These are phyloP conservation scores for Corydoras sp. DNA, from an alignment of 2,113 vertebrate genomes.

Conservation along the genomic window DNA sequence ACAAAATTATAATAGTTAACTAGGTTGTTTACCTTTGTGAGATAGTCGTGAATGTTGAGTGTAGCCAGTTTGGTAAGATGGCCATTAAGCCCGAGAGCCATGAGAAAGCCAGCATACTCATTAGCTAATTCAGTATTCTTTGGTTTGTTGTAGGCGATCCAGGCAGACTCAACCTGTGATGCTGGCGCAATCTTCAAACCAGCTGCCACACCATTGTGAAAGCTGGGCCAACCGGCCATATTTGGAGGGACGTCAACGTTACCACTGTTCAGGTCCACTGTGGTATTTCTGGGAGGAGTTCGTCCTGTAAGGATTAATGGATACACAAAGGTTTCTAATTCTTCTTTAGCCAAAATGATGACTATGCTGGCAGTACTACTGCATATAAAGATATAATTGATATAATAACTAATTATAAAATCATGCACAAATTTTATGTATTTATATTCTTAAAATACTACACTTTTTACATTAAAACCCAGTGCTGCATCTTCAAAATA, in stretches of 20 bases:
- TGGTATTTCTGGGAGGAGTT: slow-evolving; percentile 86
- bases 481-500: too few species aligned
- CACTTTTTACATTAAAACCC: too few species aligned
- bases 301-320: slow-evolving; percentile 68
- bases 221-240: slow-evolving; percentile 97
- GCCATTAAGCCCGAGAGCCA: slow-evolving; percentile 92
- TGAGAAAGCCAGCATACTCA: slow-evolving; percentile 94
- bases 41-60: slow-evolving; percentile 92
- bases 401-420: too few species aligned
- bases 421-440: neutral
- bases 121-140: slow-evolving; percentile 90
- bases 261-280: slow-evolving; percentile 91
- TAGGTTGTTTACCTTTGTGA: slow-evolving; percentile 79
- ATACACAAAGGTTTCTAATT: neutral
- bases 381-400: too few species aligned
- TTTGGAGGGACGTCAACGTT: slow-evolving; percentile 96
- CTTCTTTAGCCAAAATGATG: too few species aligned
- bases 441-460: too few species aligned
- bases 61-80: slow-evolving; percentile 95
- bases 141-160: slow-evolving; percentile 97
- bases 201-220: slow-evolving; percentile 93
- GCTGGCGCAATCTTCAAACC: slow-evolving; percentile 92
- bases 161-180: slow-evolving; percentile 93
- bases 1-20: neutral
- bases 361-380: too few species aligned